These are phyloP conservation scores for Grallaria varia DNA, from an alignment of 2,113 vertebrate genomes.

Conservation along the genomic window DNA sequence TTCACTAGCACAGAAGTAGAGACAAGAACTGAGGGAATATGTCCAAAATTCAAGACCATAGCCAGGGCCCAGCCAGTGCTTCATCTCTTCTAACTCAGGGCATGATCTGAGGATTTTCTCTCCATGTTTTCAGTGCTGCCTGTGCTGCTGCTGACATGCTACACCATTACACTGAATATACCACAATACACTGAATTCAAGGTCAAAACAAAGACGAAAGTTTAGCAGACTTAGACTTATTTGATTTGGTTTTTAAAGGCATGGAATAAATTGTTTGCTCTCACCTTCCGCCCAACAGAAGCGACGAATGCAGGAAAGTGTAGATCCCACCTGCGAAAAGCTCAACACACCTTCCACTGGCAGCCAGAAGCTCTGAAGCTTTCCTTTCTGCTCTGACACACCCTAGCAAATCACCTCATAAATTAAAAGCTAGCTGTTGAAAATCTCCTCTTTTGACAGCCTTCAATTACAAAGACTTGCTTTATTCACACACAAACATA, in stretches of 20 bases:
- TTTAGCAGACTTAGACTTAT: not conserved
- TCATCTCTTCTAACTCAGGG: not conserved
- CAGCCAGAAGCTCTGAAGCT: not conserved
- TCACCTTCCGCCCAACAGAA: not conserved
- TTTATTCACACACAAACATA: constrained; percentile 14
- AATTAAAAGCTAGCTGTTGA: not conserved
- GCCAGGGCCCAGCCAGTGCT: not conserved
- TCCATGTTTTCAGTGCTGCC: not conserved
- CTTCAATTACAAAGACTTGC: constrained; percentile 38
- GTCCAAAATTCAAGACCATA: not conserved
- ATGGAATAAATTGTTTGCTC: not conserved
- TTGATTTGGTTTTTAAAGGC: not conserved
- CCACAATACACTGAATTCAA: not conserved
- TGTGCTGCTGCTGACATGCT: not conserved
- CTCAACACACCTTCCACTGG: not conserved
- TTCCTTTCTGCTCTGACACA: not conserved
- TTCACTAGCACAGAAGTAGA: not conserved
- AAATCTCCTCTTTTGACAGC: constrained; percentile 14
- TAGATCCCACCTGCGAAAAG: not conserved
- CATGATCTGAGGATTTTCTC: not conserved
- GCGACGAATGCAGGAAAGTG: not conserved
- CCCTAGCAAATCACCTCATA: not conserved
- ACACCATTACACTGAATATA: not conserved
- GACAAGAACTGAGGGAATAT: not conserved
- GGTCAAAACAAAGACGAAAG: not conserved